A percentile compares a stretch with the other conserved stretches of the same genome.
Evolutionary conservation across 1,140 invertebrate genomes (phyloP).

Genomic region (Gonioctena quinquepunctata): DNA sequence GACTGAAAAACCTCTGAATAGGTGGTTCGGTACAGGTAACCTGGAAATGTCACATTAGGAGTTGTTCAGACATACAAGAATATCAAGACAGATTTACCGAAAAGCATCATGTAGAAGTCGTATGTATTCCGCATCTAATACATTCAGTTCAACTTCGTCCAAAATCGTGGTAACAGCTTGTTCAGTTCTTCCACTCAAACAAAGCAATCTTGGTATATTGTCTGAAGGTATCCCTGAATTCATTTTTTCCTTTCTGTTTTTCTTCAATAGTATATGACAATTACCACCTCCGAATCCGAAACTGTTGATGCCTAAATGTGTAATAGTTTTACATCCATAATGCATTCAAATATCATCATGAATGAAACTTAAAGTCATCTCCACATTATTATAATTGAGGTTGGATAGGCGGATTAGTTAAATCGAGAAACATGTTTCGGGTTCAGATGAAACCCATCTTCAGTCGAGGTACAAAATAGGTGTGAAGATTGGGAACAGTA

Average conservation of each 20-base stretch:
- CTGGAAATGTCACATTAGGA: too few relatives aligned
- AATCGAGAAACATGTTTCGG: too few relatives aligned
- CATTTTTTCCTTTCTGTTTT: slow-evolving; percentile 59
- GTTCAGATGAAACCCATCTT: too few relatives aligned
- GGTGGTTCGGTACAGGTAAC: slow-evolving; percentile 61
- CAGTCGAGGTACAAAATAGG: too few relatives aligned
- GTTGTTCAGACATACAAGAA: too few relatives aligned
- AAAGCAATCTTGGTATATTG: slow-evolving; percentile 66
- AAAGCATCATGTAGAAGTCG: slow-evolving; percentile 58
- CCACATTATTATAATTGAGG: too few relatives aligned
- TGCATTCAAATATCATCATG: too few relatives aligned
- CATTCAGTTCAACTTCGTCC: slow-evolving; percentile 63
- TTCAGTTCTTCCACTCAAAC: slow-evolving; percentile 66
- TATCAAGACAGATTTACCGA: too few relatives aligned
- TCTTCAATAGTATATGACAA: slow-evolving; percentile 69
- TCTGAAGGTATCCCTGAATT: slow-evolving; percentile 59
- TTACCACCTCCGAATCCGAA: slow-evolving; percentile 70
- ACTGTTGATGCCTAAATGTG: slow-evolving; percentile 59
- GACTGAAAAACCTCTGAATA: slow-evolving; percentile 64
- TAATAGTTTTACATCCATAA: too few relatives aligned
- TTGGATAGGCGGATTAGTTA: too few relatives aligned
- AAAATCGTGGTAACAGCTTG: slow-evolving; percentile 72
- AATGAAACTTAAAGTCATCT: too few relatives aligned
- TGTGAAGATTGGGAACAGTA: too few relatives aligned
- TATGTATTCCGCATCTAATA: slow-evolving; percentile 63